Conservation (phyloP, 2,113 vertebrate genomes). For the Anthoscopus minutus region DNA sequence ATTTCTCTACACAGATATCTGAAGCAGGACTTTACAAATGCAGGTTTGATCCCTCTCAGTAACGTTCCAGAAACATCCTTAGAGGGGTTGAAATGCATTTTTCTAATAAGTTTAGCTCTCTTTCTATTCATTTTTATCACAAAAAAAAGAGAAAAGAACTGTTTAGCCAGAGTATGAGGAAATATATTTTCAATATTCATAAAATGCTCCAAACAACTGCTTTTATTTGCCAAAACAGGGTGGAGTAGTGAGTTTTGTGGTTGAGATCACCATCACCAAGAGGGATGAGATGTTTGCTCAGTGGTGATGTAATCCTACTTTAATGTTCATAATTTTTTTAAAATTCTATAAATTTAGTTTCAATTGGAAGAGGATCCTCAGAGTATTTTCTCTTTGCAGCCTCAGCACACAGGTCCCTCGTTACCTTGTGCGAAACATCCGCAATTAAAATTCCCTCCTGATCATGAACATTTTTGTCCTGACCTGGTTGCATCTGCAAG, state of each 20-base stretch:
- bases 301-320: neutral
- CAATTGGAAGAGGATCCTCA: neutral
- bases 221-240: conserved; percentile 1
- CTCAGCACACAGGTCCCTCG: neutral
- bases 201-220: neutral
- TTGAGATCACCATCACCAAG: neutral
- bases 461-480: neutral
- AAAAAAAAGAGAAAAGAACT: rapidly evolving
- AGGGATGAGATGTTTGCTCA: neutral
- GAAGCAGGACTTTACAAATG: neutral
- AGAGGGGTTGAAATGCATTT: neutral
- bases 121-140: neutral
- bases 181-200: neutral
- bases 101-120: neutral
- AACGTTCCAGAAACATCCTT: neutral
- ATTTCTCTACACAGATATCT: neutral
- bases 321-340: neutral
- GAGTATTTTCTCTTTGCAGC: neutral
- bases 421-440: neutral
- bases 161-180: neutral
- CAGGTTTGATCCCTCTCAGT: neutral
- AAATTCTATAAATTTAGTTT: neutral
- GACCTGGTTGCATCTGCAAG: neutral
- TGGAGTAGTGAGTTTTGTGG: neutral
- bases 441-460: neutral